phyloP scores from a whole-genome alignment of 2,888 invertebrate species.

The Cryptops parisi region DNA sequence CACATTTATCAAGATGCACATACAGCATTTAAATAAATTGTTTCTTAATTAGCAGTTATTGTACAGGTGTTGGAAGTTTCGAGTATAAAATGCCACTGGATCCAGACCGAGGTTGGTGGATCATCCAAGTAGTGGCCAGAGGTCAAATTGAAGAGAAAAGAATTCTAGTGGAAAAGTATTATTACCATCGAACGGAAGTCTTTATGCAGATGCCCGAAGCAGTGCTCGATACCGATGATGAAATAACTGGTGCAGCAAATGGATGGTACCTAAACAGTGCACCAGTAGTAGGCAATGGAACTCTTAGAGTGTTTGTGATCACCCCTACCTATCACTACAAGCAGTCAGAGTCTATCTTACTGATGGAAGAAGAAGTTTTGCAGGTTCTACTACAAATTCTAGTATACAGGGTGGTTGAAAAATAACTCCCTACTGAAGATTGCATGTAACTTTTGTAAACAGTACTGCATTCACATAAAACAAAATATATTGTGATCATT shows the following conservation, averaged over 20 bases:
- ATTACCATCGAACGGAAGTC: slow-evolving; percentile 28
- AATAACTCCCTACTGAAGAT: too few relatives aligned
- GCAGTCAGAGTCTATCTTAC: slow-evolving; percentile 17
- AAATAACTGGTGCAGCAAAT: slow-evolving; percentile 25
- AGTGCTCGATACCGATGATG: slow-evolving; percentile 28
- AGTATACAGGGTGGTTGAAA: too few relatives aligned
- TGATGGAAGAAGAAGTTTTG: slow-evolving; percentile 20
- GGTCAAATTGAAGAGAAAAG: slow-evolving; percentile 21
- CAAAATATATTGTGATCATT: too few relatives aligned
- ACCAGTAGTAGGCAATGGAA: slow-evolving; percentile 30
- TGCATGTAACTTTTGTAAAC: too few relatives aligned
- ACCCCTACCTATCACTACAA: slow-evolving; percentile 11
- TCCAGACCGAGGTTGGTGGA: slow-evolving; percentile 28
- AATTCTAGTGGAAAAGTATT: slow-evolving; percentile 32
- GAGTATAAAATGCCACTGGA: slow-evolving; percentile 14
- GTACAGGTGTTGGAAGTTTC: slow-evolving; percentile 30
- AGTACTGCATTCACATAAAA: too few relatives aligned
- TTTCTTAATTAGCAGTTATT: background rate
- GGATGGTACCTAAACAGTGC: slow-evolving; percentile 29
- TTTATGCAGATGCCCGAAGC: slow-evolving; percentile 29
- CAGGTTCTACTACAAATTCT: slow-evolving; percentile 19
- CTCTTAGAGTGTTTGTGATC: slow-evolving; percentile 25
- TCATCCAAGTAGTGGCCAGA: slow-evolving; percentile 29
- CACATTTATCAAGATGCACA: too few relatives aligned
- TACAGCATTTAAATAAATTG: background rate